A percentile compares a stretch with the other conserved stretches of the same genome.
Conservation (phyloP, 2,113 vertebrate species). For the Heterotilapia buettikoferi region DNA sequence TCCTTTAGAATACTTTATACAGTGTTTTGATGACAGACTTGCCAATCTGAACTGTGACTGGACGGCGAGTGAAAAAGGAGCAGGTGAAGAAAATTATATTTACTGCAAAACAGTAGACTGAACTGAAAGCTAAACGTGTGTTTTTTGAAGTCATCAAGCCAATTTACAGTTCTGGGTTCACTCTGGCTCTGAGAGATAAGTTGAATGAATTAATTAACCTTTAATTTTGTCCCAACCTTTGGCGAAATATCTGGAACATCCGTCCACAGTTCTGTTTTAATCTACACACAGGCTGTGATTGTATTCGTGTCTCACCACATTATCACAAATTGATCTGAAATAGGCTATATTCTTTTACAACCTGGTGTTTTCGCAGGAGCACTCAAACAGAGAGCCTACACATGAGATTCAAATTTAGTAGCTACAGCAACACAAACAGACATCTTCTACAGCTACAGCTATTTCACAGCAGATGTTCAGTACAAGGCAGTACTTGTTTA, state of each 20-base stretch:
- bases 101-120: neutral
- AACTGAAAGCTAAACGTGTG: neutral
- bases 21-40: conserved; percentile 74
- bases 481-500: neutral
- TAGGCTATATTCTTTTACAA: conserved; percentile 41
- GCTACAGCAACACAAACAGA: neutral
- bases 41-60: conserved; percentile 73
- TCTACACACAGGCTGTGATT: neutral
- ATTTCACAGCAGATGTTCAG: neutral
- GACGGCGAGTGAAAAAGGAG: conserved; percentile 56
- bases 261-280: conserved; percentile 25
- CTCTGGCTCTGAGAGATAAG: neutral
- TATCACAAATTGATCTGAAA: conserved; percentile 36
- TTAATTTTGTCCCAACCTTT: neutral
- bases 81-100: conserved; percentile 52
- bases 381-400: neutral
- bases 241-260: neutral
- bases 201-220: neutral
- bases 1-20: conserved; percentile 71
- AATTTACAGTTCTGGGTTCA: neutral
- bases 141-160: neutral
- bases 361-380: neutral
- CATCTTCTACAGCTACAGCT: neutral
- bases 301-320: neutral
- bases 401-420: neutral